These are phyloP conservation scores for Maconellicoccus hirsutus DNA, from an alignment of 1,140 invertebrate species.

Conservation along the genomic window DNA sequence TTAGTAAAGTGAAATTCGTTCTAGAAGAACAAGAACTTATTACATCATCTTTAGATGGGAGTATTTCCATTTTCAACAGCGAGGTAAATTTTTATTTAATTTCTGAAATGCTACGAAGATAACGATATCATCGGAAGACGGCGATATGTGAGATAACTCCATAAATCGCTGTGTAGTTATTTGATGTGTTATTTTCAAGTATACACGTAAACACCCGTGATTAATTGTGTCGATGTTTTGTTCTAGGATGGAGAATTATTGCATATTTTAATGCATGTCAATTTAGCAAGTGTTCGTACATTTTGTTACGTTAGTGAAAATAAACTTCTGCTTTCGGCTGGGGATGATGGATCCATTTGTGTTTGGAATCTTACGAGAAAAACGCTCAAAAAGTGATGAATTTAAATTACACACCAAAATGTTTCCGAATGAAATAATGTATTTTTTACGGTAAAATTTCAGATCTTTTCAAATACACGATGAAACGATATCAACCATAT, in stretches of 20 bases:
- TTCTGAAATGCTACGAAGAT: too few relatives aligned
- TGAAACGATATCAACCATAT: constrained; percentile 29
- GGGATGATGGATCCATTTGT: constrained; percentile 60
- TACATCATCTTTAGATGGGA: constrained; percentile 59
- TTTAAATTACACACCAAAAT: too few relatives aligned
- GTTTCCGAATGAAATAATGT: too few relatives aligned
- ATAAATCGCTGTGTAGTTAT: too few relatives aligned
- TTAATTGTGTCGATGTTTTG: neutral
- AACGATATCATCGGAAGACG: constrained; percentile 14
- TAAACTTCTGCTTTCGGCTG: constrained; percentile 50
- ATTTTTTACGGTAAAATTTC: neutral
- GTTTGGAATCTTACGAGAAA: constrained; percentile 57
- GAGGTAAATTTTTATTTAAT: constrained; percentile 29
- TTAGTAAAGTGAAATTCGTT: constrained; percentile 53
- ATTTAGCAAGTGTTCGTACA: constrained; percentile 40
- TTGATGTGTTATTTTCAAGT: neutral
- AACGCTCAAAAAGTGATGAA: constrained; percentile 44
- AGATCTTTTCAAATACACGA: constrained; percentile 26
- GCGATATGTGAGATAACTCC: too few relatives aligned
- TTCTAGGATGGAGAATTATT: constrained; percentile 39
- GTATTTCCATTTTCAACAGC: constrained; percentile 55
- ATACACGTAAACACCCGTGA: neutral
- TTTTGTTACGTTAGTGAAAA: constrained; percentile 50
- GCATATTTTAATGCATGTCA: constrained; percentile 40
- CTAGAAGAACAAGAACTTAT: constrained; percentile 57